These are phyloP conservation scores for Aratinga solstitialis DNA, from an alignment of 2,797 vertebrate genomes.

Conservation along the genomic window DNA sequence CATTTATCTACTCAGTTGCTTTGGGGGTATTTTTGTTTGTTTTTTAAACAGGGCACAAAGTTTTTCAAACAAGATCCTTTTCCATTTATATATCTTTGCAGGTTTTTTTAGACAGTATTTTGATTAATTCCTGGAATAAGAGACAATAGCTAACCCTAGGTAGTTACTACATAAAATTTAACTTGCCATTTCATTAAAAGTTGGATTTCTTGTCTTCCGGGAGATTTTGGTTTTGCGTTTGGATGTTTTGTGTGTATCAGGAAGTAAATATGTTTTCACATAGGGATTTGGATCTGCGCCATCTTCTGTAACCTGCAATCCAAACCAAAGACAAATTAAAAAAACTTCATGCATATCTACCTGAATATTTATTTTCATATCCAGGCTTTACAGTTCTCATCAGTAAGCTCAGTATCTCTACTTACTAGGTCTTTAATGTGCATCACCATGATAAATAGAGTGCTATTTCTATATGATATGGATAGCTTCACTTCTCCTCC, in stretches of 20 bases:
- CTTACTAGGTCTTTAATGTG: slow-evolving; percentile 96
- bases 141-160: neutral
- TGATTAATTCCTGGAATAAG: neutral
- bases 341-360: neutral
- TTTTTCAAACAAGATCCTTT: neutral
- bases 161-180: neutral
- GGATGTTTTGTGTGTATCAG: slow-evolving; percentile 93
- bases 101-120: neutral
- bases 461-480: slow-evolving; percentile 94
- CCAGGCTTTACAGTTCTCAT: neutral
- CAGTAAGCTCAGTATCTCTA: neutral
- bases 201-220: slow-evolving; percentile 95
- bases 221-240: slow-evolving; percentile 98
- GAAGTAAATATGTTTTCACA: slow-evolving; percentile 97
- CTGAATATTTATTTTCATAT: neutral
- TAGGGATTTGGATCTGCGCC: slow-evolving; percentile 96
- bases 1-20: neutral
- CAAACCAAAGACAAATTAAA: slow-evolving; percentile 1
- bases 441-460: slow-evolving; percentile 99
- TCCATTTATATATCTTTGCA: neutral
- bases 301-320: slow-evolving; percentile 90
- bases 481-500: slow-evolving; percentile 97
- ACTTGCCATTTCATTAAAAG: slow-evolving; percentile 98
- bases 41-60: neutral
- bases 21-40: neutral